These are phyloP conservation scores for Euspilapteryx auroguttella DNA, from an alignment of 2,888 invertebrate species.

Conservation along the genomic window DNA sequence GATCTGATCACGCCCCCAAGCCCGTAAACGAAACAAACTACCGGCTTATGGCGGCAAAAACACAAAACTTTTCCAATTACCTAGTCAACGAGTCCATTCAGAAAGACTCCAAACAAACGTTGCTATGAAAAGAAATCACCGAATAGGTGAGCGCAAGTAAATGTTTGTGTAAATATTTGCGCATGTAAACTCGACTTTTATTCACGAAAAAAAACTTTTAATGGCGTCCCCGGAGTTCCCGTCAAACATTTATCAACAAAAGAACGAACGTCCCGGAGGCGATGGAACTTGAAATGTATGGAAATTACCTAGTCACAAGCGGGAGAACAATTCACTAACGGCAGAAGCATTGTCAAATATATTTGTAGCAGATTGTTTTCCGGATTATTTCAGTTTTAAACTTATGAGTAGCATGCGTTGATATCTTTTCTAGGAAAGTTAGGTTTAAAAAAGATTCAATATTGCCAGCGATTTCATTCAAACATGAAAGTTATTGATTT, in stretches of 20 bases:
- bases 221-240: conserved; percentile 61
- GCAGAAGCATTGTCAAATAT: conserved; percentile 51
- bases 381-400: conserved; percentile 34
- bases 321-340: conserved; percentile 60
- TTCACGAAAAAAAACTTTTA: conserved; percentile 60
- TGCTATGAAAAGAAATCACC: conserved; percentile 55
- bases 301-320: conserved; percentile 61
- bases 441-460: no score
- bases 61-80: conserved; percentile 50
- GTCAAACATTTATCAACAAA: conserved; percentile 63
- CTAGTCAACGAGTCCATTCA: conserved; percentile 39
- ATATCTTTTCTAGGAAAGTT: conserved; percentile 4
- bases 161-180: conserved; percentile 59
- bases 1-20: conserved; percentile 1
- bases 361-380: conserved; percentile 57
- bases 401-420: conserved; percentile 20
- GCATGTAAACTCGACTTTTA: conserved; percentile 61
- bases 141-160: conserved; percentile 55
- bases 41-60: conserved; percentile 19
- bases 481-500: no score
- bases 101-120: conserved; percentile 43
- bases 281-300: conserved; percentile 62
- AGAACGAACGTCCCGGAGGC: conserved; percentile 62
- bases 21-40: no score
- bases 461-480: no score